phyloP scores from a whole-genome alignment of 1,140 invertebrate genomes.

The Bradynema listronoti region DNA sequence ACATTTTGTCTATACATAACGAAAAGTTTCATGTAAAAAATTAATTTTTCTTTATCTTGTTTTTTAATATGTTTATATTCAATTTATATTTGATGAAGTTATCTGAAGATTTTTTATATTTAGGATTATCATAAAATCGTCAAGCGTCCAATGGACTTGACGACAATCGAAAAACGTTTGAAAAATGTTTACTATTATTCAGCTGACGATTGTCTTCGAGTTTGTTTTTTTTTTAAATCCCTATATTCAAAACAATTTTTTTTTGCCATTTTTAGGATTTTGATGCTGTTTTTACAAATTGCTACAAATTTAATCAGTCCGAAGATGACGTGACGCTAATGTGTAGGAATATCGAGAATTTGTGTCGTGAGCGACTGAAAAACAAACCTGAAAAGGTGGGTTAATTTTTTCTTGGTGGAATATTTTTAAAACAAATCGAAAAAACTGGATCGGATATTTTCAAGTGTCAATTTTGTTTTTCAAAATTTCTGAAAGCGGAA shows the following conservation, averaged over 20 bases:
- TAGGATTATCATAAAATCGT: constrained; percentile 98
- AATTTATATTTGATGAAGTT: too few species aligned
- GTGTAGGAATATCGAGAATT: constrained; percentile 60
- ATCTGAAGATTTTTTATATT: too few species aligned
- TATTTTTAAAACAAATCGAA: too few species aligned
- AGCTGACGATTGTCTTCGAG: constrained; percentile 86
- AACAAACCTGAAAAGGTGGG: constrained; percentile 42
- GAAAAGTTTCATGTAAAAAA: too few species aligned
- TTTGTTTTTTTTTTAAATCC: constrained; percentile 20
- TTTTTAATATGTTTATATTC: background rate
- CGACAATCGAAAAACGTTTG: constrained; percentile 91
- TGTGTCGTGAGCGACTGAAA: constrained; percentile 42
- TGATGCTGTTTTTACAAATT: constrained; percentile 96
- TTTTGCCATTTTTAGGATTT: constrained; percentile 89
- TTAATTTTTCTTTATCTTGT: background rate
- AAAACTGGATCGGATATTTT: too few species aligned
- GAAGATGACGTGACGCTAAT: constrained; percentile 92
- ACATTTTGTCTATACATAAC: too few species aligned
- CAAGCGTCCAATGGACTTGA: constrained; percentile 87
- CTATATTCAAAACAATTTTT: background rate
- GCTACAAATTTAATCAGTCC: constrained; percentile 97
- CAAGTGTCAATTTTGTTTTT: background rate
- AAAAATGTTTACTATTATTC: constrained; percentile 94
- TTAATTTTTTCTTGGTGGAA: too few species aligned
- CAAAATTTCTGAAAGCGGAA: background rate